Evolutionary conservation across 2,797 vertebrate genomes (phyloP).

Genomic region (Nyctalus aviator): DNA sequence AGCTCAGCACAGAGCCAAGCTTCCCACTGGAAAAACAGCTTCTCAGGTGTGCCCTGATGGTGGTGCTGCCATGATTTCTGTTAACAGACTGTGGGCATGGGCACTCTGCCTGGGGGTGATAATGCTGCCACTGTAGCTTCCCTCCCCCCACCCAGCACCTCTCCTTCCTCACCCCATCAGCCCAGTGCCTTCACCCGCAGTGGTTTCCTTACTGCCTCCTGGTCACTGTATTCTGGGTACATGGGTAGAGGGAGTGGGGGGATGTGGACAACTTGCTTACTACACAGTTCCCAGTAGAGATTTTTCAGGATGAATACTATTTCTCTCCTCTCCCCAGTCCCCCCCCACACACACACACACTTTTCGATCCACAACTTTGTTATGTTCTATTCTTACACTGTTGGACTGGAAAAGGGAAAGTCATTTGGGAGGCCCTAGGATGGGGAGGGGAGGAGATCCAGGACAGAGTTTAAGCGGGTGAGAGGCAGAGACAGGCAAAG

Average conservation of each 20-base stretch:
- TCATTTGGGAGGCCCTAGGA: background rate
- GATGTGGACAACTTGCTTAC: background rate
- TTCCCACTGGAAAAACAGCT: background rate
- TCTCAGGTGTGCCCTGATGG: background rate
- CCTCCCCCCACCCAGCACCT: background rate
- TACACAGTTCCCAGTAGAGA: background rate
- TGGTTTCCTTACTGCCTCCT: background rate
- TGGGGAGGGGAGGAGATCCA: background rate
- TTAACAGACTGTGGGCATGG: background rate
- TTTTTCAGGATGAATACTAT: background rate
- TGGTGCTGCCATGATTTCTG: background rate
- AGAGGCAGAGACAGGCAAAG: background rate
- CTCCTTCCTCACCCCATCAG: background rate
- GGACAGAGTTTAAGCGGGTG: background rate
- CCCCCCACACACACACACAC: no score
- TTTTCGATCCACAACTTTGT: background rate
- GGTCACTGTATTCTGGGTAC: background rate
- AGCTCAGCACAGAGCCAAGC: background rate
- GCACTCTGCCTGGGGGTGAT: background rate
- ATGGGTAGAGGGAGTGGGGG: no score
- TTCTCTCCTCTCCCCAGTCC: background rate
- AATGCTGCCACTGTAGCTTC: background rate
- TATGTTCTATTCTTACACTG: background rate
- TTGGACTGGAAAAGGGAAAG: conserved; percentile 10
- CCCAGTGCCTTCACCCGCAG: background rate